A percentile compares a stretch with the other conserved stretches of the same genome.
Evolutionary conservation across 2,113 vertebrate genomes (phyloP).

Genomic region (Notothenia coriiceps): DNA sequence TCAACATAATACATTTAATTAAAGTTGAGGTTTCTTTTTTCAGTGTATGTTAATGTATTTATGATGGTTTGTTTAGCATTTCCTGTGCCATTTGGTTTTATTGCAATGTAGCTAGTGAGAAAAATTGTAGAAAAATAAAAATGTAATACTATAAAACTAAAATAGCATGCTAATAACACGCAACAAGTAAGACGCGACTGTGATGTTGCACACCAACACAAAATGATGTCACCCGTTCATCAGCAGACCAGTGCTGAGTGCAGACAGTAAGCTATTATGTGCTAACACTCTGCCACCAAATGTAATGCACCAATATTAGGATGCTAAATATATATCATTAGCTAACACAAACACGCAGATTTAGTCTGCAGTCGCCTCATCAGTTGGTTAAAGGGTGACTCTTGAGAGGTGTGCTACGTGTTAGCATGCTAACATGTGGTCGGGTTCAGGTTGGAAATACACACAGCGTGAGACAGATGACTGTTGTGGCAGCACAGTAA

Average conservation of each 20-base stretch:
- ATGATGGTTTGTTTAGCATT: no score
- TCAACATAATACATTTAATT: no score
- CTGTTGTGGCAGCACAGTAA: slow-evolving; percentile 39
- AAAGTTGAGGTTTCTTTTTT: no score
- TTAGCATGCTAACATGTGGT: background rate
- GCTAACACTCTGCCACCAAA: slow-evolving; percentile 4
- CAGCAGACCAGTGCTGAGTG: background rate
- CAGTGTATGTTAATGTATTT: no score
- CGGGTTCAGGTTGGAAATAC: background rate
- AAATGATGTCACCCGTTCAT: slow-evolving; percentile 16
- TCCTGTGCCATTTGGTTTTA: no score
- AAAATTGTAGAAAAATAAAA: no score
- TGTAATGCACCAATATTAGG: slow-evolving; percentile 6
- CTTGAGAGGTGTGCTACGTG: background rate
- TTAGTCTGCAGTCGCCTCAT: background rate
- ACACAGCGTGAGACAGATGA: slow-evolving; percentile 8
- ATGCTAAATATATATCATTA: background rate
- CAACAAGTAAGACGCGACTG: background rate
- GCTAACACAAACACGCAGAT: background rate
- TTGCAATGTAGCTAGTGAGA: background rate
- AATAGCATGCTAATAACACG: background rate
- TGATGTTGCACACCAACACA: slow-evolving; percentile 15
- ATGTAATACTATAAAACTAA: no score
- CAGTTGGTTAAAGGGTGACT: background rate
- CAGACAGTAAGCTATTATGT: background rate